Conservation (phyloP, 2,888 invertebrate species). For the Asteroscopus sphinx region DNA sequence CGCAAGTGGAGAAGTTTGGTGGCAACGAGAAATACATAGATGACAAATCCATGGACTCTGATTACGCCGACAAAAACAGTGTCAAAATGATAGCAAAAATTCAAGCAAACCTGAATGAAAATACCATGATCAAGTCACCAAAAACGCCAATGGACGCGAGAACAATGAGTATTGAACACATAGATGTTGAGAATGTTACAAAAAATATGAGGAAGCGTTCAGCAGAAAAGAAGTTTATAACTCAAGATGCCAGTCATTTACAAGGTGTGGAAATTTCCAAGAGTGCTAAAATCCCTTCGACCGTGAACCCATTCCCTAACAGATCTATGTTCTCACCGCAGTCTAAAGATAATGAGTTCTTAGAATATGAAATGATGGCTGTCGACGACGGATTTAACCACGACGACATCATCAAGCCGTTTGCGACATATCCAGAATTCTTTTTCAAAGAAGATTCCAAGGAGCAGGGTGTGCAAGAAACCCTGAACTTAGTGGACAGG, state of each 20-base stretch:
- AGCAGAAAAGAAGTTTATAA: constrained; percentile 79
- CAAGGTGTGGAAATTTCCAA: constrained; percentile 85
- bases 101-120: constrained; percentile 85
- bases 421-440: constrained; percentile 91
- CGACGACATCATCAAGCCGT: constrained; percentile 91
- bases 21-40: constrained; percentile 86
- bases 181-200: constrained; percentile 75
- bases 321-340: constrained; percentile 93
- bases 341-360: constrained; percentile 91
- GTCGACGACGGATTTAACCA: constrained; percentile 92
- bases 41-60: constrained; percentile 82
- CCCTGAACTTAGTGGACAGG: constrained; percentile 95
- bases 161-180: constrained; percentile 75
- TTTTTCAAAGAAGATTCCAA: constrained; percentile 94
- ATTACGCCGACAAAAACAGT: constrained; percentile 82
- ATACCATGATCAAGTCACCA: constrained; percentile 87
- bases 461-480: constrained; percentile 94
- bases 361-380: constrained; percentile 91
- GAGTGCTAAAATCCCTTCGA: constrained; percentile 85
- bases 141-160: constrained; percentile 87
- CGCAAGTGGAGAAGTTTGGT: constrained; percentile 81
- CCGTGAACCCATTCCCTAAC: constrained; percentile 83
- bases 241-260: constrained; percentile 82
- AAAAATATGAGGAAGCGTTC: constrained; percentile 76
- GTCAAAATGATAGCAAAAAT: constrained; percentile 87